A percentile compares a stretch with the other conserved stretches of the same genome.
Conservation (phyloP, 2,113 vertebrate genomes). For the Tupaia chinensis region DNA sequence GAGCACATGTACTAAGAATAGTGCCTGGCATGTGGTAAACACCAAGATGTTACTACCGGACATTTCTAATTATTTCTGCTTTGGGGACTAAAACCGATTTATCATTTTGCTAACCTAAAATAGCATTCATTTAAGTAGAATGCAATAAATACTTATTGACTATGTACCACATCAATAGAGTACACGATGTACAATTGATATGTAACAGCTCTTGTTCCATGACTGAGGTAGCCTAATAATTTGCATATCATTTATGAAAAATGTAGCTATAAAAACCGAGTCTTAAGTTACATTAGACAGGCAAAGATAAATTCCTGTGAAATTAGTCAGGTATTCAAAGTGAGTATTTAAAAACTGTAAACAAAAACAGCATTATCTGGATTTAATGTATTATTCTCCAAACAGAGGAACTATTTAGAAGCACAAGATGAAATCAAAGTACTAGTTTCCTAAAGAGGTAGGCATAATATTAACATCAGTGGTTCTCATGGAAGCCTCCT, state of each 20-base stretch:
- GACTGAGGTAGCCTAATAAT: not conserved
- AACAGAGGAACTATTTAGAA: not conserved
- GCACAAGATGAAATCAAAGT: not conserved
- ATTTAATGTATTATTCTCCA: constrained; percentile 1
- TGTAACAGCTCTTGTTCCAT: not conserved
- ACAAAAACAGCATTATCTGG: not conserved
- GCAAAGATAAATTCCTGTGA: constrained; percentile 16
- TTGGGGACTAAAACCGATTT: constrained; percentile 32
- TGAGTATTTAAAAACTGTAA: not conserved
- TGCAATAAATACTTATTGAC: not conserved
- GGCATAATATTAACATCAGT: not conserved
- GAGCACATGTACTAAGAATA: not conserved
- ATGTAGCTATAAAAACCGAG: not conserved
- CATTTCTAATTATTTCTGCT: not conserved
- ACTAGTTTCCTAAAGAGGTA: not conserved
- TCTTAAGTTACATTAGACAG: not conserved
- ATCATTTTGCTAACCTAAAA: constrained; percentile 24
- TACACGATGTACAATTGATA: not conserved
- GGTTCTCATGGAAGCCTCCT: not conserved
- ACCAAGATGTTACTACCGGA: not conserved
- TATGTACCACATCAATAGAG: not conserved
- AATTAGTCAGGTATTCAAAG: not conserved
- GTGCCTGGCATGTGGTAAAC: not conserved
- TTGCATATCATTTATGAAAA: not conserved
- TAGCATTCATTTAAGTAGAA: not conserved